Conservation (phyloP, 2,888 invertebrate species). For the Iphiclides podalirius region DNA sequence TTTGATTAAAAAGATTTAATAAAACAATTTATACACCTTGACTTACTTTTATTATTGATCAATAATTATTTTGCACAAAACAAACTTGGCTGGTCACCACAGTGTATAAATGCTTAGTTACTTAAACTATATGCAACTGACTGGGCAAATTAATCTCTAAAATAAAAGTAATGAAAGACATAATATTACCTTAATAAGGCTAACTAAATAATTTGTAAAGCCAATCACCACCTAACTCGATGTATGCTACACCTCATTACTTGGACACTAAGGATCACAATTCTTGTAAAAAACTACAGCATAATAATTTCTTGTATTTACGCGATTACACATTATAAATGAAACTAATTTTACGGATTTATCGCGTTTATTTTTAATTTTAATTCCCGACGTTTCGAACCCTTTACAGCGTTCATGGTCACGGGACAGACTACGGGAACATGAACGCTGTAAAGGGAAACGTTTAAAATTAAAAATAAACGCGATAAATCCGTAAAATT, state of each 20-base stretch:
- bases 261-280: not conserved
- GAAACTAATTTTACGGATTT: no score
- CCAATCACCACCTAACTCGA: conserved; percentile 13
- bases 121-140: conserved; percentile 50
- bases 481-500: no score
- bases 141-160: conserved; percentile 41
- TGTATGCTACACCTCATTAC: conserved; percentile 11
- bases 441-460: no score
- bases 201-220: conserved; percentile 22
- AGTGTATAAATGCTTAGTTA: conserved; percentile 64
- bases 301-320: no score
- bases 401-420: no score
- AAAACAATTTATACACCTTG: conserved; percentile 36
- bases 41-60: conserved; percentile 63
- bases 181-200: conserved; percentile 27
- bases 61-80: conserved; percentile 65
- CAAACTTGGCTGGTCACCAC: conserved; percentile 65
- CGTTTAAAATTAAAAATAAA: no score
- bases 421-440: no score
- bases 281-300: not conserved
- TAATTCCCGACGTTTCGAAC: no score
- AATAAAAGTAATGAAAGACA: conserved; percentile 31
- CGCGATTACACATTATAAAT: no score
- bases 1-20: conserved; percentile 11
- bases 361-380: no score